Conservation (phyloP, 2,888 invertebrate species). For the Pseudococcus viburni region DNA sequence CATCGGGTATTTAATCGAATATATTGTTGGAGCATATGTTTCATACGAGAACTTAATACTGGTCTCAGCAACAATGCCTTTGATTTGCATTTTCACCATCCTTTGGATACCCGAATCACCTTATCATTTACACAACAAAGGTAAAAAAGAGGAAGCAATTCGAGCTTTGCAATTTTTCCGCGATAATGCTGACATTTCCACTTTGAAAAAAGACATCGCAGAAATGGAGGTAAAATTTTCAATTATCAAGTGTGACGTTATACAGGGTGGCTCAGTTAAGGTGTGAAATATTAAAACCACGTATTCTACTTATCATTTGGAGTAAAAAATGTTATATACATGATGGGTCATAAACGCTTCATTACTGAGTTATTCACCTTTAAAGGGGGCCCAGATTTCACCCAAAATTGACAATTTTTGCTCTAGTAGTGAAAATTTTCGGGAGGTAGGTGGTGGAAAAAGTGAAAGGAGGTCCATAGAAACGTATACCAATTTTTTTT, state of each 20-base stretch:
- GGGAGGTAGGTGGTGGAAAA: too few species aligned
- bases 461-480: too few species aligned
- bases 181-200: slow-evolving; percentile 62
- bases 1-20: slow-evolving; percentile 80
- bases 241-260: background rate
- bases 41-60: slow-evolving; percentile 75
- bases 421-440: too few species aligned
- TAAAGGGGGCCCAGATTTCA: too few species aligned
- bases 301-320: too few species aligned
- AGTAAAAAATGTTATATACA: too few species aligned
- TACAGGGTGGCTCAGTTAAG: too few species aligned
- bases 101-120: slow-evolving; percentile 69
- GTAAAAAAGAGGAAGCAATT: slow-evolving; percentile 67
- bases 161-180: slow-evolving; percentile 68
- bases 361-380: too few species aligned
- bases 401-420: too few species aligned
- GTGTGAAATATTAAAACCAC: too few species aligned
- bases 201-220: slow-evolving; percentile 67
- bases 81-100: slow-evolving; percentile 67
- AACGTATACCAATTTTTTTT: too few species aligned
- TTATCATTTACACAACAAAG: slow-evolving; percentile 68
- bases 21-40: slow-evolving; percentile 81
- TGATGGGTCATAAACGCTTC: too few species aligned
- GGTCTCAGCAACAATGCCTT: slow-evolving; percentile 67
- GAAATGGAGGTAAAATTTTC: slow-evolving; percentile 67